Conservation (phyloP, 1,140 invertebrate genomes). For the Cydia fagiglandana region DNA sequence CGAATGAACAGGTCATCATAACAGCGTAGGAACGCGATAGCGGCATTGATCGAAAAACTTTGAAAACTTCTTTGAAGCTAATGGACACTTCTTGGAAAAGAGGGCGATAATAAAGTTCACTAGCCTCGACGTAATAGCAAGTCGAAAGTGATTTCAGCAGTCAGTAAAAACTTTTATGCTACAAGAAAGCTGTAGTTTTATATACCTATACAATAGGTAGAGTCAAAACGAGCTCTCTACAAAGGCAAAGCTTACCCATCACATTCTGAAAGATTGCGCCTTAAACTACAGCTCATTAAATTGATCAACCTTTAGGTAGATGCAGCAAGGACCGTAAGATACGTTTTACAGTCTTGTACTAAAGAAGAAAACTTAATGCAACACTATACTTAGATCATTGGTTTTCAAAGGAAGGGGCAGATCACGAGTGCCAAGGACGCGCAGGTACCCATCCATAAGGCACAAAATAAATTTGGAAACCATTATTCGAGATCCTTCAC, state of each 20-base stretch:
- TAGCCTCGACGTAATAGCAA: background rate
- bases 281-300: too few relatives aligned
- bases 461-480: background rate
- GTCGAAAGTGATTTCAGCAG: background rate
- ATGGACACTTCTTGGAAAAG: constrained; percentile 18
- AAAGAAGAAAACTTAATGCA: too few relatives aligned
- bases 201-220: background rate
- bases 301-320: too few relatives aligned
- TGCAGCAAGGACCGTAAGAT: too few relatives aligned
- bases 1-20: background rate
- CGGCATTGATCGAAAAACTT: constrained; percentile 24
- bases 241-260: background rate
- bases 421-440: background rate
- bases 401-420: too few relatives aligned
- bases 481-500: background rate
- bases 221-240: background rate
- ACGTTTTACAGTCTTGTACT: too few relatives aligned
- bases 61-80: constrained; percentile 6
- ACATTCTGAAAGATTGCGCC: too few relatives aligned
- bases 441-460: background rate
- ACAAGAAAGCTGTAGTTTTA: background rate
- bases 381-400: too few relatives aligned
- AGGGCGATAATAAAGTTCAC: constrained; percentile 12
- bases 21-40: background rate
- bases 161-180: background rate